Evolutionary conservation across 2,888 invertebrate genomes (phyloP), one percentile per base, ranked within the genome.

Genomic region (Macrosoma leucophasiata): DNA sequence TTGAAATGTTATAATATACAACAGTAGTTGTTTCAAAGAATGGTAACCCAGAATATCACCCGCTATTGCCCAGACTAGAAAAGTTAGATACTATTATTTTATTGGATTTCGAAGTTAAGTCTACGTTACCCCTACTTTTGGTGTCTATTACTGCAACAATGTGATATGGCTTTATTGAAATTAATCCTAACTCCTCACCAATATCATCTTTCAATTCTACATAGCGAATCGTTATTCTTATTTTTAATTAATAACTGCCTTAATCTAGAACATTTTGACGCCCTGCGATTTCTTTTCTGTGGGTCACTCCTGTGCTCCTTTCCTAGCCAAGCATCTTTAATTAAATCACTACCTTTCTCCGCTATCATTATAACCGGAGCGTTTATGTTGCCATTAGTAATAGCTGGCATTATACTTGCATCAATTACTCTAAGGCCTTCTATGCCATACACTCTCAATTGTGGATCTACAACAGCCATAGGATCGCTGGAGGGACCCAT

Each of bases 341-440:
- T 89, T 73, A 95, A 64, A 67, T 95, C 94, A 1, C 95, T 89
- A 0, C 91, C 94, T 58, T 94, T 95, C 61, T 95, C 95, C 0
- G 86, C 95, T 12, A 95, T 92, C 95, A 95, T 95, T 15, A 94
- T 91, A 0, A 90, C 90, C 0, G 95, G 94, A 0, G 95, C 95
- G 55, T 95, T 94, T 11, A 93, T 94, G 55, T 95, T 95, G 0
- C 95, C 95, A 59, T 91, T 94, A 0, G 94, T 92, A 19, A 95
- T 91, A 1, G 90, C 85, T 0, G 95, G 95, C 94, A 95, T 95
- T 42, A 95, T 91, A 43, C 93, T 93, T 0, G 94, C 94, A 56
- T 95, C 95, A 37, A 95, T 91, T 0, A 95, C 94, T 29, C 96
- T 81, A 13, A 96, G 71, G 0, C 93, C 93, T 36, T 89, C 78